These are phyloP conservation scores for Triplophysa bombifrons DNA, from an alignment of 2,797 vertebrate genomes.

Conservation along the genomic window DNA sequence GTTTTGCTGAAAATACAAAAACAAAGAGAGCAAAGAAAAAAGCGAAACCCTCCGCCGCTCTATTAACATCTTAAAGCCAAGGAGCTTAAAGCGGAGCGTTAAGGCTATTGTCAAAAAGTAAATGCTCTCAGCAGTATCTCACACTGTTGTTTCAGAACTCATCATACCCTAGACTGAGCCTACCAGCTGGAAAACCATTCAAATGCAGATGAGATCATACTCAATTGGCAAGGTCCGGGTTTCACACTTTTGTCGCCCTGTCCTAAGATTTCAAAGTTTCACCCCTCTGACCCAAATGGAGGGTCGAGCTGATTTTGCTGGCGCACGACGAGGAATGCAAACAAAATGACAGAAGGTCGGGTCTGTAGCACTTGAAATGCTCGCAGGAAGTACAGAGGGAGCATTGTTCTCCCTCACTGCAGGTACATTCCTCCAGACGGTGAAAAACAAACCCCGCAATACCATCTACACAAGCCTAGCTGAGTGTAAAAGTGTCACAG, in stretches of 20 bases:
- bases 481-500: constrained; percentile 40
- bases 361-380: constrained; percentile 35
- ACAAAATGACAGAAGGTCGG: constrained; percentile 48
- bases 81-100: constrained; percentile 40
- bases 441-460: constrained; percentile 53
- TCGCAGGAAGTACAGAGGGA: constrained; percentile 49
- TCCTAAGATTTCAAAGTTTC: constrained; percentile 42
- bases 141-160: constrained; percentile 39
- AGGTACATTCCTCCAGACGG: constrained; percentile 59
- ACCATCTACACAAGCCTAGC: constrained; percentile 30
- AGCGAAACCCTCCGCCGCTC: constrained; percentile 14
- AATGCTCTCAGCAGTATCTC: constrained; percentile 44
- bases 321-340: constrained; percentile 32
- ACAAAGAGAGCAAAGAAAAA: not conserved
- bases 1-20: not conserved
- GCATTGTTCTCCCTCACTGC: constrained; percentile 54
- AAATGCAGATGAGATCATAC: constrained; percentile 48
- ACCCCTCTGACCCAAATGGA: constrained; percentile 5
- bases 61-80: constrained; percentile 38
- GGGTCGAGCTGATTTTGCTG: not conserved
- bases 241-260: constrained; percentile 36
- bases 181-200: constrained; percentile 48
- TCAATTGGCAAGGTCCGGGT: constrained; percentile 47
- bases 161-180: constrained; percentile 40
- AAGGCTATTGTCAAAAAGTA: constrained; percentile 46